A percentile compares a stretch with the other conserved stretches of the same genome.
phyloP scores from a whole-genome alignment of 2,797 vertebrate genomes.

The Podarcis lilfordi region DNA sequence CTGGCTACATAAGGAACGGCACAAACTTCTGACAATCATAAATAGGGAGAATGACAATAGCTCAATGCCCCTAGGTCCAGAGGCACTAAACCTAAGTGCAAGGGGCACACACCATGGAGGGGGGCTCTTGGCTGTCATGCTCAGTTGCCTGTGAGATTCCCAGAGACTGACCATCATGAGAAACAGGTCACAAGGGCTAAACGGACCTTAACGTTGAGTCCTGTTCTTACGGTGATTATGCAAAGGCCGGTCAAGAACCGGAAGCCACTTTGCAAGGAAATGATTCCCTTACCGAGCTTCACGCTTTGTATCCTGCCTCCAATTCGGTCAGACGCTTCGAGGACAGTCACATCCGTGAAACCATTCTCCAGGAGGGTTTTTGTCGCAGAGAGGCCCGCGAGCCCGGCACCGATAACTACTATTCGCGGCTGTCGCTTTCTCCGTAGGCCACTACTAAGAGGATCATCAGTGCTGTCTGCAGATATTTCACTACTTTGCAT shows the following conservation, averaged over 20 bases:
- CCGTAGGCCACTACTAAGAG: conserved; percentile 93
- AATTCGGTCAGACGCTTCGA: conserved; percentile 93
- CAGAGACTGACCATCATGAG: neutral
- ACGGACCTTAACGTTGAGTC: neutral
- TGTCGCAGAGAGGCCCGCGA: conserved; percentile 94
- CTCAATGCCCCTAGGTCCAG: neutral
- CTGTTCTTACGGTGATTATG: too few relatives aligned
- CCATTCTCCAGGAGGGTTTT: conserved; percentile 92
- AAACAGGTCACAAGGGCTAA: neutral
- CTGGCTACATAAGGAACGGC: neutral
- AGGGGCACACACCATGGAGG: too few relatives aligned
- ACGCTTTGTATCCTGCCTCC: conserved; percentile 96
- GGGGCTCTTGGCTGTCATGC: too few relatives aligned
- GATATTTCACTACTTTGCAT: conserved; percentile 99
- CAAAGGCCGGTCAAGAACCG: neutral
- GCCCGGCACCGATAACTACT: conserved; percentile 95
- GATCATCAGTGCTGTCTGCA: conserved; percentile 99
- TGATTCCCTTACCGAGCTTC: conserved; percentile 85
- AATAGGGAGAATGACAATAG: neutral
- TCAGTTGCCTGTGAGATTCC: neutral
- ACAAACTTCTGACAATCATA: neutral
- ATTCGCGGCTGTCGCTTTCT: conserved; percentile 97
- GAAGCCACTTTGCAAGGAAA: too few relatives aligned
- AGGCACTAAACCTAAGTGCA: neutral
- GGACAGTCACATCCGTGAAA: conserved; percentile 95